Evolutionary conservation across 2,113 vertebrate species (phyloP).

Genomic region (Pangasianodon hypophthalmus): DNA sequence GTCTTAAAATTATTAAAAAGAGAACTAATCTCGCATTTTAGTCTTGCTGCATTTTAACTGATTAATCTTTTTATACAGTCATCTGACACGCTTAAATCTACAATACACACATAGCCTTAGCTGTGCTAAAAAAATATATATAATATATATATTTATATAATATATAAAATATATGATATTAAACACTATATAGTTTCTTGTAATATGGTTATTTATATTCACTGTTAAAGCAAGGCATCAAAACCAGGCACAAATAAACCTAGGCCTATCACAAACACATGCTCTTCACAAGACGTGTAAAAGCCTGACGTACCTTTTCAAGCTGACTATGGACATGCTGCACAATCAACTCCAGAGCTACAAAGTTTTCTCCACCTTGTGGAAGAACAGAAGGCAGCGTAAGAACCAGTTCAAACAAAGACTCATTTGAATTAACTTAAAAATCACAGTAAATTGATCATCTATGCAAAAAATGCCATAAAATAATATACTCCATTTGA

Average conservation of each 20-base stretch:
- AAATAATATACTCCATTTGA: neutral
- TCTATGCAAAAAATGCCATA: too few species aligned
- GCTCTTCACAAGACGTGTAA: neutral
- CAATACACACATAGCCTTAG: too few species aligned
- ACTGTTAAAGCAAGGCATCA: neutral
- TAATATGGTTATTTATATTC: neutral
- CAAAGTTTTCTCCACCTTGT: slow-evolving; percentile 87
- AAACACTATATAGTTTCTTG: neutral
- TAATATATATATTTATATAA: too few species aligned
- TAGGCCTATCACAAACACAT: neutral
- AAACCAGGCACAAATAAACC: neutral
- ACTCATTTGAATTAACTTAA: neutral
- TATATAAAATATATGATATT: too few species aligned
- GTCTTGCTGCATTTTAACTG: neutral
- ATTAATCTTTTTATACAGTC: neutral
- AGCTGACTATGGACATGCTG: slow-evolving; percentile 91
- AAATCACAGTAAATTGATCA: neutral
- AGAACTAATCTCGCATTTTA: neutral
- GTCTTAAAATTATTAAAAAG: neutral
- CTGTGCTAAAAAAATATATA: neutral
- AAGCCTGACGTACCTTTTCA: slow-evolving; percentile 81
- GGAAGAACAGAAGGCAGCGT: neutral
- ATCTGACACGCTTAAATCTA: neutral
- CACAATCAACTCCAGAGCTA: slow-evolving; percentile 86
- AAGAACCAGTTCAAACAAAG: neutral